A percentile compares a stretch with the other conserved stretches of the same genome.
Evolutionary conservation across 2,888 invertebrate species (phyloP).

Genomic region (Zootermopsis nevadensis): DNA sequence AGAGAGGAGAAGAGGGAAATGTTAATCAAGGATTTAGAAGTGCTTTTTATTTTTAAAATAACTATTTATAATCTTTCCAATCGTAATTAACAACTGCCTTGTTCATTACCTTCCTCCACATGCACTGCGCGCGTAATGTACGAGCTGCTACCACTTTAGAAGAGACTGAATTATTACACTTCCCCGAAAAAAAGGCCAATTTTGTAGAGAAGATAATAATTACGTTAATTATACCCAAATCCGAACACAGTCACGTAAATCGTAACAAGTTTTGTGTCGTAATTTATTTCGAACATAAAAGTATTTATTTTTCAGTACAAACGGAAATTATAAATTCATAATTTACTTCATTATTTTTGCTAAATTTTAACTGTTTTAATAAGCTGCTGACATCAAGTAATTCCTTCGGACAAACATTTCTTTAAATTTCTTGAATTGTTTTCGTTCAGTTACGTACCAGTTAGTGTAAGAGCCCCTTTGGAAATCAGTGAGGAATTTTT

Average conservation of each 20-base stretch:
- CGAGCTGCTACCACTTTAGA: constrained; percentile 33
- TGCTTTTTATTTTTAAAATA: constrained; percentile 39
- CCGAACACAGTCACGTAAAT: not conserved
- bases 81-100: constrained; percentile 39
- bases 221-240: constrained; percentile 33
- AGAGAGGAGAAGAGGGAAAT: constrained; percentile 1
- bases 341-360: too few species aligned
- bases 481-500: too few species aligned
- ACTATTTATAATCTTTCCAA: constrained; percentile 39
- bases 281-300: too few species aligned
- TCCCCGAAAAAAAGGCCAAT: not conserved
- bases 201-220: not conserved
- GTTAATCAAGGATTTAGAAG: constrained; percentile 41
- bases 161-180: constrained; percentile 29
- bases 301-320: too few species aligned
- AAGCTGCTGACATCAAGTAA: too few species aligned
- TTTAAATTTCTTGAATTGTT: too few species aligned
- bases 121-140: constrained; percentile 25
- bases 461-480: too few species aligned
- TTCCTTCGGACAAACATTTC: too few species aligned
- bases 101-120: constrained; percentile 1
- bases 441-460: too few species aligned
- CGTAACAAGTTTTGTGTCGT: too few species aligned
- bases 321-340: too few species aligned
- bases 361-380: too few species aligned